Base-by-base conservation (phyloP, 30 jellyfish, hydroid and myxozoan genomes). In the Pelagia noctiluca region DNA sequence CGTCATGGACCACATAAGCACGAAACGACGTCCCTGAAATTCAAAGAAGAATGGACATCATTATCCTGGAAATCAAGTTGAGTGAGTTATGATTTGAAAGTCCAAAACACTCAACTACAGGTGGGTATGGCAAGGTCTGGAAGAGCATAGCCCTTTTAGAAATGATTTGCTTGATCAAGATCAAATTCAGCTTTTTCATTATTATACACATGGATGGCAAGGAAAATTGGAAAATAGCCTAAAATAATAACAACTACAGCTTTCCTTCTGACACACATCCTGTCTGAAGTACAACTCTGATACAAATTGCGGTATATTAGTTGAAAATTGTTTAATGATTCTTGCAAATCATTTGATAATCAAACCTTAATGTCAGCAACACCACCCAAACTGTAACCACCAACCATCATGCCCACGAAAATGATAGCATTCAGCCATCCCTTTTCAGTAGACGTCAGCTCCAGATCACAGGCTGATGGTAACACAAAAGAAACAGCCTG, bases 381-480 rank as follows among this genome's bases (percentile, higher is more conserved):
- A 18, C 98, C 98, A 25, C 98, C 98, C 74, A 92, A 85, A 24
- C 88, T 70, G 76, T 92, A 92, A 0, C 98, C 98, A 16, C 98
- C 98, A 64, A 86, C 85, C 92, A 92, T 92, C 98, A 92, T 92
- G 21, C 98, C 98, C 50, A 92, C 93, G 75, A 92, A 92, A 4
- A 92, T 92, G 61, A 92, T 82, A n/a, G 93, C 96, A 76, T 92
- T 92, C 33, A 92, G 89, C 98, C 98, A 92, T 11, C 98, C 98
- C 46, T 92, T 92, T 49, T 87, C 92, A 26, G 62, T 66, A 19
- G 98, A 92, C 24, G 97, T 73, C 78, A 92, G 50, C 37, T 73
- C 36, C 21, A 92, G 83, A 70, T 92, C 98, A 79, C 98, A 92
- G 38, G 98, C 98, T 29, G 98, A 86, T 42, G 98, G 97, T 31